Percentiles rank a stretch among this genome's conserved stretches.
Conservation (phyloP, 2,797 vertebrate genomes). For the Chaenodraco wilsoni region DNA sequence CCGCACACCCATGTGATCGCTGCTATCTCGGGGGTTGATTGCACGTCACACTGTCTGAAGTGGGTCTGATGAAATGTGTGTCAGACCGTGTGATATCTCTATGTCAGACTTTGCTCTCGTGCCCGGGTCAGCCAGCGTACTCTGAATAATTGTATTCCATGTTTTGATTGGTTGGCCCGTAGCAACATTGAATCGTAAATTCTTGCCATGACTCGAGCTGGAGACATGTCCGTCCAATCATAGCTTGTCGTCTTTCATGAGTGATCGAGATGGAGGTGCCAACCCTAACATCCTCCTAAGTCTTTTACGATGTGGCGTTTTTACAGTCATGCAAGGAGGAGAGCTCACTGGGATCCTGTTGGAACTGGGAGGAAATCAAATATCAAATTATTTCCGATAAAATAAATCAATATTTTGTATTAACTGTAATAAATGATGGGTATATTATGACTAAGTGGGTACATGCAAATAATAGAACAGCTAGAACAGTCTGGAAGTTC, state of each 20-base stretch:
- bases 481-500: no score
- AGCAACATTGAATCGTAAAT: neutral
- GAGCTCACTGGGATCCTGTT: no score
- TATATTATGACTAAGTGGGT: no score
- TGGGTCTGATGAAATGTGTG: slow-evolving; percentile 22
- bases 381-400: no score
- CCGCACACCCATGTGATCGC: neutral
- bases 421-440: no score
- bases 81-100: neutral
- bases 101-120: slow-evolving; percentile 5
- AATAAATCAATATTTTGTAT: no score
- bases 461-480: no score
- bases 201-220: neutral
- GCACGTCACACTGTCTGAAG: slow-evolving; percentile 6
- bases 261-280: neutral
- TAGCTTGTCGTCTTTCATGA: neutral
- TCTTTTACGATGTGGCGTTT: neutral
- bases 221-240: neutral
- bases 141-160: slow-evolving; percentile 1
- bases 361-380: no score
- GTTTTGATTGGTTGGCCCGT: neutral
- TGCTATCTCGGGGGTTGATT: slow-evolving; percentile 15
- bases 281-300: neutral
- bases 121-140: neutral
- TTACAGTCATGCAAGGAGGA: neutral